phyloP scores from a whole-genome alignment of 2,797 vertebrate genomes.

The Pteronotus mesoamericanus region DNA sequence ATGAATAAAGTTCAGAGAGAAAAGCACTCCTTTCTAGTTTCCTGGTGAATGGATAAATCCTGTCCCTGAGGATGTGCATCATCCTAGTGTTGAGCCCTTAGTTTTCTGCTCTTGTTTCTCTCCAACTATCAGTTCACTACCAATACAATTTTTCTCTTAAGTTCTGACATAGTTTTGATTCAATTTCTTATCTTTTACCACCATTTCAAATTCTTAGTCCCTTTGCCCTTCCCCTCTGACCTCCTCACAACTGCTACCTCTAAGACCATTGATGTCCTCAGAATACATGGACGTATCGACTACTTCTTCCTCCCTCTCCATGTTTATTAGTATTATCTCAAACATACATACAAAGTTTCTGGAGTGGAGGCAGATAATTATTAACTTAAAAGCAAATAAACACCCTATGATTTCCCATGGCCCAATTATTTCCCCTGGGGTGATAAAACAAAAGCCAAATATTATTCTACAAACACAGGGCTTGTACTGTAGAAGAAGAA shows the following conservation, averaged over 20 bases:
- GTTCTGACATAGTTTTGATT: background rate
- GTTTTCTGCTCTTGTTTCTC: background rate
- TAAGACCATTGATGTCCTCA: background rate
- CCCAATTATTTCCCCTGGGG: background rate
- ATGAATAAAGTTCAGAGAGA: background rate
- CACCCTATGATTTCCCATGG: background rate
- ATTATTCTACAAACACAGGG: background rate
- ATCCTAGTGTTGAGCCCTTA: background rate
- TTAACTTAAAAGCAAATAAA: conserved; percentile 27
- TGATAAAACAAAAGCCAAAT: background rate
- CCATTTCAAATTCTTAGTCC: background rate
- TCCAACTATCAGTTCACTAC: background rate
- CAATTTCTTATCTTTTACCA: background rate
- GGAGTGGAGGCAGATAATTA: background rate
- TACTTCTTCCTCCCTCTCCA: background rate
- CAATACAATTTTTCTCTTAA: background rate
- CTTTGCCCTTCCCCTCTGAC: background rate
- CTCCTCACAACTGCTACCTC: background rate
- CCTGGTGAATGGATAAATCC: background rate
- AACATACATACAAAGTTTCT: background rate
- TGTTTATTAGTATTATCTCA: background rate
- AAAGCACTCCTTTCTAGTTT: background rate
- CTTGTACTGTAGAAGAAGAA: background rate
- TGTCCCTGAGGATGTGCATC: background rate
- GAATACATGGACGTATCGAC: background rate